Evolutionary conservation across 2,797 vertebrate species (phyloP).

Genomic region (Falco novaeseelandiae): DNA sequence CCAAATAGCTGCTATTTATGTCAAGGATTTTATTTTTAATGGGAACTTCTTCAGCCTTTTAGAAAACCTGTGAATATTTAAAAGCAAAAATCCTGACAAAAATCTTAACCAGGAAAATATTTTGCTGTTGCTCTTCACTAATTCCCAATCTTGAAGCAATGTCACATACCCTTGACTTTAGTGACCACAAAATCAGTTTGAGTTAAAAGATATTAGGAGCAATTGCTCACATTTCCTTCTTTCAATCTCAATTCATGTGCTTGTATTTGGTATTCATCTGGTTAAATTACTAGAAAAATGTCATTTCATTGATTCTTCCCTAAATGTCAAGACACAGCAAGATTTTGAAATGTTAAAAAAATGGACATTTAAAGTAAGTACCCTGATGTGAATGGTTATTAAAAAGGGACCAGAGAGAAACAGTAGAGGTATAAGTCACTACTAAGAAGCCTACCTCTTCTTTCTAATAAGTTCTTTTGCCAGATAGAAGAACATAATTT

Average conservation of each 20-base stretch:
- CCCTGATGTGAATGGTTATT: neutral
- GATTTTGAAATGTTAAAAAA: neutral
- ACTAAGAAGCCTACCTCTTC: neutral
- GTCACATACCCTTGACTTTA: neutral
- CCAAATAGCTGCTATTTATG: neutral
- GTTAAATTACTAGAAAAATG: neutral
- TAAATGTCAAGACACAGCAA: neutral
- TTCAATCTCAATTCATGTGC: neutral
- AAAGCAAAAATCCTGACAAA: neutral
- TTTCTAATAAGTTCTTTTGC: neutral
- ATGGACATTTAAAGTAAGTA: neutral
- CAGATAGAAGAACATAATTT: neutral
- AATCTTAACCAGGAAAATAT: neutral
- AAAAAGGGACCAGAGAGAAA: neutral
- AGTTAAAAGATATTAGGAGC: neutral
- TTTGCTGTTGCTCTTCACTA: neutral
- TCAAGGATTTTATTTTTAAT: neutral
- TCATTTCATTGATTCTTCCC: neutral
- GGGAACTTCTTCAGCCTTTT: neutral
- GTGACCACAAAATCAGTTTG: neutral
- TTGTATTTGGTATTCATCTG: neutral
- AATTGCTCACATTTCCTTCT: neutral
- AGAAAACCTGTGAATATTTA: neutral
- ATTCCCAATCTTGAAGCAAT: neutral
- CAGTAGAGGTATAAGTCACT: neutral